Evolutionary conservation across 2,113 vertebrate genomes (phyloP).

Genomic region (Anas platyrhynchos): DNA sequence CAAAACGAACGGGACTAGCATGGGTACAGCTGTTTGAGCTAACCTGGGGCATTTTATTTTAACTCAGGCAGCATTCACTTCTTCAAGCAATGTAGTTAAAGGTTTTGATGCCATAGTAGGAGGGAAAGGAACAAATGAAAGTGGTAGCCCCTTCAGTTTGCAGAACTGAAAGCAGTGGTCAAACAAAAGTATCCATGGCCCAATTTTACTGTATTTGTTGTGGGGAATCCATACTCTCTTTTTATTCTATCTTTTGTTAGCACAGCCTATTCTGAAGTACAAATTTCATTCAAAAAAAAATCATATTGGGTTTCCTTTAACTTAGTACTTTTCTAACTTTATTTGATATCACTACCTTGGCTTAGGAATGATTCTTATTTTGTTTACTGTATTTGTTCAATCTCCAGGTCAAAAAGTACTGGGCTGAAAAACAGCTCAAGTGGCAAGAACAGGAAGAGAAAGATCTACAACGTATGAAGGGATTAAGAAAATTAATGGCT

Average conservation of each 20-base stretch:
- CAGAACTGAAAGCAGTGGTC: neutral
- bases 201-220: neutral
- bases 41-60: too few relatives aligned
- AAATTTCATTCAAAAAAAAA: neutral
- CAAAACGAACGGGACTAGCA: neutral
- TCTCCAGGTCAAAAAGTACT: slow-evolving; percentile 86
- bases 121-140: neutral
- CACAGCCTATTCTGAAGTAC: neutral
- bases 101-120: neutral
- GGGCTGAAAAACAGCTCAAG: slow-evolving; percentile 82
- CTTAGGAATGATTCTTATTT: neutral
- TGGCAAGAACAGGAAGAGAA: slow-evolving; percentile 81
- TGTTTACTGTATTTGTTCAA: slow-evolving; percentile 45
- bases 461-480: slow-evolving; percentile 79
- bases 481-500: slow-evolving; percentile 85
- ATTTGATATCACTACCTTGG: neutral
- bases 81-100: neutral
- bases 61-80: neutral
- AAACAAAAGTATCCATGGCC: neutral
- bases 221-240: neutral
- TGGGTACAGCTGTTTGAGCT: neutral
- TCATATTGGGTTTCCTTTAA: neutral
- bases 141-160: neutral
- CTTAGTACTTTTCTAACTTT: neutral
- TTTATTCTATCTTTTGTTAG: neutral